A percentile compares a stretch with the other conserved stretches of the same genome.
These are phyloP conservation scores for Arrhopalites spinosus DNA, from an alignment of 2,888 invertebrate species.

Conservation along the genomic window DNA sequence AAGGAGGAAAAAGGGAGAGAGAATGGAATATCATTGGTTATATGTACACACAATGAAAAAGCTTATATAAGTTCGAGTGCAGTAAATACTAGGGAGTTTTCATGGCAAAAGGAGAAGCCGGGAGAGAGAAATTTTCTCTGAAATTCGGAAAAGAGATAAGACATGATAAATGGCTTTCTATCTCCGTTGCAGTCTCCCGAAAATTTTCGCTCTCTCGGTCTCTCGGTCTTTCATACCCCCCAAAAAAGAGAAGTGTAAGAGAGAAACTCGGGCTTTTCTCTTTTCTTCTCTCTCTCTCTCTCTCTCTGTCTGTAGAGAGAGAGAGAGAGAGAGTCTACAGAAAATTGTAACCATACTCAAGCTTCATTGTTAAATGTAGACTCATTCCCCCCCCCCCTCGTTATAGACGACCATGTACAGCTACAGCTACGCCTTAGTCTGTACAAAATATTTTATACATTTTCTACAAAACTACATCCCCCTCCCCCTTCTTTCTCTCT, in stretches of 20 bases:
- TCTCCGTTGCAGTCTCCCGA: constrained; percentile 47
- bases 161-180: constrained; percentile 51
- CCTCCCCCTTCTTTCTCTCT: too few relatives aligned
- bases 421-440: too few relatives aligned
- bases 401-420: too few relatives aligned
- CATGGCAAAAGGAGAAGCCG: neutral
- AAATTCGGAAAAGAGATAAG: constrained; percentile 49
- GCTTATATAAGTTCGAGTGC: neutral
- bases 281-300: constrained; percentile 22
- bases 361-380: too few relatives aligned
- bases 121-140: constrained; percentile 44
- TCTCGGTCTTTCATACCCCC: constrained; percentile 9
- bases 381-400: too few relatives aligned
- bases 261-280: too few relatives aligned
- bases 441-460: too few relatives aligned
- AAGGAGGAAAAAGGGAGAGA: too few relatives aligned
- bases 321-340: neutral
- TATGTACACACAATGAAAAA: neutral
- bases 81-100: neutral
- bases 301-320: constrained; percentile 16
- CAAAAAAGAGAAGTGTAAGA: too few relatives aligned
- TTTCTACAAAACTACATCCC: too few relatives aligned
- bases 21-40: neutral
- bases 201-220: constrained; percentile 35
- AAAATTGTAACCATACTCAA: too few relatives aligned